Base-by-base conservation (phyloP, 2,888 invertebrate species). In the Ophonus ardosiacus region DNA sequence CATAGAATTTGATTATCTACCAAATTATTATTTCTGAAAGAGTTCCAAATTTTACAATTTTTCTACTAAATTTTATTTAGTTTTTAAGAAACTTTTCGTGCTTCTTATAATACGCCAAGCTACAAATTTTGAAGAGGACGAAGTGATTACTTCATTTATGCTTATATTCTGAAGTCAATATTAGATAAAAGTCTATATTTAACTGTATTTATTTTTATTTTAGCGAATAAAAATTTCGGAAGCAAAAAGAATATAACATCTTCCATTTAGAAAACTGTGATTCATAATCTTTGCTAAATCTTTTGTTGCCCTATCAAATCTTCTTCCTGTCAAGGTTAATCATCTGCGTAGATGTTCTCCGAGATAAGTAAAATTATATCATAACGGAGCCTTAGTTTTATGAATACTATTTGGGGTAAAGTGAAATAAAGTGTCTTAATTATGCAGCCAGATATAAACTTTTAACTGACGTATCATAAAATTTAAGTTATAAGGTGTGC, bases 351-450 rank as follows among this genome's bases (percentile, higher is more conserved):
- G 68, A 68, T 68, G 68, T 40, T 43, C 40, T 10, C 68, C 10
- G 40, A 74, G 71, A 74, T 74, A 74, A 7, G 68, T 43, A 74
- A 51, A 74, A 74, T 74, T 43, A 40, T 74, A 43, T 18, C 43
- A 74, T 74, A 74, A 74, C 43, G 18, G 43, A 15, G 78, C 24
- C 78, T 78, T 78, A 56, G 57, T 78, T 78, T 78, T 78, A 78
- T 78, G 78, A 57, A 78, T 71, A 71, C 31, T 57, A 78, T 78
- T 78, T 78, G 56, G 56, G 78, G 24, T 78, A 78, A 57, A 78
- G 78, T 78, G 78, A 78, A 78, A 78, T 78, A 57, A 78, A 78
- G 57, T 78, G 78, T 78, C 40, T 78, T 78, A 78, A 78, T 78
- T 78, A 78, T 57, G 31, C 31, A 57, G 31, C 15, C 31, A 78